Evolutionary conservation across 2,113 vertebrate species (phyloP), one percentile per base, ranked within the genome.

Genomic region (Podilymbus podiceps): DNA sequence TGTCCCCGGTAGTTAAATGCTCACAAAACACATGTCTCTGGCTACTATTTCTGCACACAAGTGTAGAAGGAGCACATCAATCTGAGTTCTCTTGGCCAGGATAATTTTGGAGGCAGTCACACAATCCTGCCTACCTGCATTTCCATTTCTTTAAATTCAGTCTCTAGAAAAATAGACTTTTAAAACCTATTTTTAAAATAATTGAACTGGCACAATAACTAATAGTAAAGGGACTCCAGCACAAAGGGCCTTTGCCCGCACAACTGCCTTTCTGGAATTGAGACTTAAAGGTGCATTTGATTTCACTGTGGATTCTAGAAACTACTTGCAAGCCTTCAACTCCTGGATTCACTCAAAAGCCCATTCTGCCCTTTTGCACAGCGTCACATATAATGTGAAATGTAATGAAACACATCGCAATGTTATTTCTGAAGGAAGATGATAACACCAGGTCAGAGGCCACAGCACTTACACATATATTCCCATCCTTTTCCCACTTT

Each of bases 221-320:
- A 30, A 28, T 9, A 46, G 11, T 35, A 69, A 76, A 84, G 40
- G 10, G 35, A 62, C 11, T 5, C 33, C 20, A 19, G 19, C 7
- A 62, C 18, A n/a, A 76, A 74, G 9, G 8, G 4, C 53, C 30
- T 76, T 49, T 74, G 44, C 82, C n/a, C 21, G 30, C 16, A 4
- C 11, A 60, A 30, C 6, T 35, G 40, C 53, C 23, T 20, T 55
- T 75, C n/a, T 72, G 58, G 59, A 89, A 67, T 1, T 38, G 21
- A 13, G 27, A 42, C 21, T 77, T 85, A 59, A 50, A 42, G 9
- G 15, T 0, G 0, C 30, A 20, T 0, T 5, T 47, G 50, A 15
- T 69, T 38, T 67, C 27, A 22, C 66, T 38, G 33, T 56, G 55
- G 33, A 33, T 73, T 72, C 30, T 35, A 62, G 31, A 88, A 71